These are phyloP conservation scores for Gorilla gorilla DNA, from an alignment of 2,113 vertebrate genomes.

Conservation along the genomic window DNA sequence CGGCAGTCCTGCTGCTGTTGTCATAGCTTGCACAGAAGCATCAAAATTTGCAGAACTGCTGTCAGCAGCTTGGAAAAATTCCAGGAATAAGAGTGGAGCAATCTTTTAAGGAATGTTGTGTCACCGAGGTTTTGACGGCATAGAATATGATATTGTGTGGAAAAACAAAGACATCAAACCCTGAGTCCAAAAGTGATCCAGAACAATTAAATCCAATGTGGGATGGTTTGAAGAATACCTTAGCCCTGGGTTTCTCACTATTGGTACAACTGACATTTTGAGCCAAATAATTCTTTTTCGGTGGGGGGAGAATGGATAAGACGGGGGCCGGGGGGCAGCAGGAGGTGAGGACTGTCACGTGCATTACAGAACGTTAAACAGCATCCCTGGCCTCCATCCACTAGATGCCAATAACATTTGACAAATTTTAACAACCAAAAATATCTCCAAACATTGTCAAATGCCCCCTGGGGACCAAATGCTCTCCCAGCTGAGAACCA, in stretches of 20 bases:
- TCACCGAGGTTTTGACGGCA: neutral
- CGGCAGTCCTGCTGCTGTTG: neutral
- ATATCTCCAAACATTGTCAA: neutral
- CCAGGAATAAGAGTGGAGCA: neutral
- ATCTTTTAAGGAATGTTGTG: neutral
- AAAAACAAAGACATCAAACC: neutral
- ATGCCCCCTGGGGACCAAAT: neutral
- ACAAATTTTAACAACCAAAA: conserved; percentile 31
- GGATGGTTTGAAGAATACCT: neutral
- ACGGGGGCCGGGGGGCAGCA: rapidly evolving
- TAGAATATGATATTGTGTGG: neutral
- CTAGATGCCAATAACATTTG: neutral
- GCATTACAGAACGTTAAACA: neutral
- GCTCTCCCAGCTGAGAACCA: neutral
- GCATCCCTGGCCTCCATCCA: neutral
- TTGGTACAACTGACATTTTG: neutral
- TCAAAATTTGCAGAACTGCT: neutral
- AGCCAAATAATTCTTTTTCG: neutral
- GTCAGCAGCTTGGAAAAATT: conserved; percentile 10
- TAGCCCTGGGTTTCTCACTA: neutral
- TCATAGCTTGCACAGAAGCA: neutral
- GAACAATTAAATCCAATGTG: neutral
- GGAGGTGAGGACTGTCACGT: neutral
- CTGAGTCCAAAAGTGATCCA: neutral
- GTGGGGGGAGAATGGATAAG: no score